Percentiles rank a stretch among this genome's conserved stretches.
Conservation (phyloP, 2,113 vertebrate species). For the Platichthys stellatus region DNA sequence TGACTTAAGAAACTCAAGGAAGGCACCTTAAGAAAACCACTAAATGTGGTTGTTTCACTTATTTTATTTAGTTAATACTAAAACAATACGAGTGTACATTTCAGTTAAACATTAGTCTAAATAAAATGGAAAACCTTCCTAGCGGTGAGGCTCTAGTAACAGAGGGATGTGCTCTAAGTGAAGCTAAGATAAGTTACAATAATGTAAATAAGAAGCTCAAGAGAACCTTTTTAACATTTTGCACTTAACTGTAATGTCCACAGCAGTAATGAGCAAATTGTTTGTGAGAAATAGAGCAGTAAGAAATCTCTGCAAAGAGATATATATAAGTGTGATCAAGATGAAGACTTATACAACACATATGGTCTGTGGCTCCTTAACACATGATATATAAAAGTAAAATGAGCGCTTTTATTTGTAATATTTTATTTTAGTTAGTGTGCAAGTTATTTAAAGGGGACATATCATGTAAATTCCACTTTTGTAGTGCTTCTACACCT, state of each 20-base stretch:
- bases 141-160: no score
- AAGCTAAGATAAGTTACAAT: neutral
- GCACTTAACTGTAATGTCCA: neutral
- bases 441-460: neutral
- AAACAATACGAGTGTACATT: neutral
- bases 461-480: no score
- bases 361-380: neutral
- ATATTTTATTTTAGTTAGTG: no score
- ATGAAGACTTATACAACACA: no score
- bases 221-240: neutral
- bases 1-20: neutral
- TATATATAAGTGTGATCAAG: neutral
- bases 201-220: conserved; percentile 6
- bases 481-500: no score
- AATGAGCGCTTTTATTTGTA: no score
- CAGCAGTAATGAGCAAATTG: neutral
- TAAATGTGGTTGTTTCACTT: neutral
- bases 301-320: neutral
- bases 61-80: neutral
- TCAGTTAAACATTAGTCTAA: neutral
- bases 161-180: neutral
- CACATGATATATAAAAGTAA: neutral
- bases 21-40: neutral
- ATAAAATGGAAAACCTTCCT: no score
- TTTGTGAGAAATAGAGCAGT: neutral